Conservation (phyloP, 2,113 vertebrate species). For the Cheirogaleus medius region DNA sequence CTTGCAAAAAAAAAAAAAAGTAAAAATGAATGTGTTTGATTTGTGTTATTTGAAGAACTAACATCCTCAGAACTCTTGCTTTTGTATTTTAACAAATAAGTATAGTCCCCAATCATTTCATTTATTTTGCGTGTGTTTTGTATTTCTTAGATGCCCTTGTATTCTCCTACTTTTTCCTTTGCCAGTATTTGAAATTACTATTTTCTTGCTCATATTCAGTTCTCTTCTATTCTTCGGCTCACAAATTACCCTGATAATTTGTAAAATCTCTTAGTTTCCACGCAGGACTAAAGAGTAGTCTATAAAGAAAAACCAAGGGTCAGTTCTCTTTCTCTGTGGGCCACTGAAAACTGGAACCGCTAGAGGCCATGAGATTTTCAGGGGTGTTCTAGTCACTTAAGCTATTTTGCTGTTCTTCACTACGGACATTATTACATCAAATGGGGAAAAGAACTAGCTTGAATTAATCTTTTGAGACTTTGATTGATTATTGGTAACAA, state of each 20-base stretch:
- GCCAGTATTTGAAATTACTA: neutral
- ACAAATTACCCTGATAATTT: neutral
- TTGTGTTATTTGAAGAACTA: neutral
- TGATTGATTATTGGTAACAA: constrained; percentile 39
- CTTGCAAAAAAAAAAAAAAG: neutral
- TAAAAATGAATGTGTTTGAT: neutral
- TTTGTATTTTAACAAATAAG: neutral
- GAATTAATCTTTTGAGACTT: constrained; percentile 42
- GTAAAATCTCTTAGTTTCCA: neutral
- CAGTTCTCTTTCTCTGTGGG: neutral
- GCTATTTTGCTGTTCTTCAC: neutral
- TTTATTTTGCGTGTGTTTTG: neutral
- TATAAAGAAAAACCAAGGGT: neutral
- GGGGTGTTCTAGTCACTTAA: neutral
- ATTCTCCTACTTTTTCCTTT: neutral
- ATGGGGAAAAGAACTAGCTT: neutral
- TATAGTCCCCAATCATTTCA: neutral
- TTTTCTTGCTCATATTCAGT: neutral
- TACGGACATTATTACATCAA: neutral
- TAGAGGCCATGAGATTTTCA: neutral
- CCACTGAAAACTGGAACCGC: neutral
- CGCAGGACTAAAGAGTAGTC: neutral
- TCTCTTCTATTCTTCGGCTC: neutral
- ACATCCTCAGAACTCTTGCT: neutral
- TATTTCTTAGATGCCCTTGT: neutral